These are phyloP conservation scores for Fringilla coelebs DNA, from an alignment of 2,797 vertebrate species.

Conservation along the genomic window DNA sequence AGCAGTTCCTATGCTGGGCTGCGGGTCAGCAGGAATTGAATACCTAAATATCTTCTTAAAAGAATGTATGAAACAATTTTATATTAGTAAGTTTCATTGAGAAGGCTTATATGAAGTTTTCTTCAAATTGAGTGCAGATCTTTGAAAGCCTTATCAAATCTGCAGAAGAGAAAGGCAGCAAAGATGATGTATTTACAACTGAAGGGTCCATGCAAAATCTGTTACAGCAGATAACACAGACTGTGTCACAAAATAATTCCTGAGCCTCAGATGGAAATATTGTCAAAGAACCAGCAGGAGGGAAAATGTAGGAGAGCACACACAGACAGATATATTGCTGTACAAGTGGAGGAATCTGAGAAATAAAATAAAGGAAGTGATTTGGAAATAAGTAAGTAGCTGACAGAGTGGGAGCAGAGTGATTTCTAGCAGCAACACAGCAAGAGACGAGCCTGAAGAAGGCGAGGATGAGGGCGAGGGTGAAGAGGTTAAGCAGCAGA, in stretches of 20 bases:
- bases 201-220: background rate
- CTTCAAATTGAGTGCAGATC: background rate
- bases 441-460: slow-evolving; percentile 20
- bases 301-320: background rate
- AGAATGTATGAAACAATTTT: background rate
- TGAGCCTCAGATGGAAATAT: background rate
- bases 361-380: slow-evolving; percentile 49
- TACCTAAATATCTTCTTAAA: background rate
- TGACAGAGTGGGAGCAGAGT: slow-evolving; percentile 52
- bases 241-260: background rate
- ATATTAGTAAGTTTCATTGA: background rate
- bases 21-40: background rate
- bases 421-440: slow-evolving; percentile 33
- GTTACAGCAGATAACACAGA: background rate
- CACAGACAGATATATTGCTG: background rate
- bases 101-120: background rate
- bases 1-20: background rate
- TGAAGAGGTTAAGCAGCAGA: slow-evolving; percentile 61
- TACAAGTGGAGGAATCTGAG: slow-evolving; percentile 9
- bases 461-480: slow-evolving; percentile 41
- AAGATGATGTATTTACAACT: fast-evolving
- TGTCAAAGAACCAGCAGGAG: background rate
- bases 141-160: background rate
- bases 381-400: slow-evolving; percentile 58
- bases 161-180: background rate